Percentiles rank a stretch among this genome's conserved stretches.
These are phyloP conservation scores for Decapterus maruadsi DNA, from an alignment of 2,797 vertebrate genomes.

Conservation along the genomic window DNA sequence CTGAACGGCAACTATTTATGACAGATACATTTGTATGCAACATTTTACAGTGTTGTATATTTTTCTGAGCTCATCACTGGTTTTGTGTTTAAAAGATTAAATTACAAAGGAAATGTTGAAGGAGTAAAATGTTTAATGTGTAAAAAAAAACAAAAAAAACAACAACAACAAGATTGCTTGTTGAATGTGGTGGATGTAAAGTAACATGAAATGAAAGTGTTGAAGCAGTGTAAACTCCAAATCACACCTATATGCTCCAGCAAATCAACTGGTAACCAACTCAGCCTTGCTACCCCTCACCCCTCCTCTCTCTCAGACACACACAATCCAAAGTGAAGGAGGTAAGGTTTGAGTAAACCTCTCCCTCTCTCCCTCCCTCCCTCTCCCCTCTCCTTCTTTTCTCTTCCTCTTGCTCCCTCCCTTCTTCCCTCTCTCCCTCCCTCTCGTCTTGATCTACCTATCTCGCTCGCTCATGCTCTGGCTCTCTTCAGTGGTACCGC, in stretches of 20 bases:
- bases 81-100: background rate
- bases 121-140: background rate
- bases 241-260: background rate
- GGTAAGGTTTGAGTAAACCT: constrained; percentile 41
- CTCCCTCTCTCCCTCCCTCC: background rate
- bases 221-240: background rate
- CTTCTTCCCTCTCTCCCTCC: background rate
- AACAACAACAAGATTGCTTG: background rate
- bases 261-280: constrained; percentile 21
- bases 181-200: background rate
- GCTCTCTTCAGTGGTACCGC: constrained; percentile 46
- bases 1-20: background rate
- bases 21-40: background rate
- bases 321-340: constrained; percentile 28
- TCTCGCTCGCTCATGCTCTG: constrained; percentile 56
- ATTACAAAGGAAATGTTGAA: background rate
- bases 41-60: background rate
- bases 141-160: background rate
- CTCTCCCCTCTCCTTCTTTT: background rate
- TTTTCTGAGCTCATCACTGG: background rate
- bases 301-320: background rate
- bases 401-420: constrained; percentile 9
- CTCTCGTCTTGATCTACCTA: constrained; percentile 42
- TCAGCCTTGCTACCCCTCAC: constrained; percentile 14
- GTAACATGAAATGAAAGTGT: background rate